These are phyloP conservation scores for Drosophila yakuba DNA, from an alignment of 1,140 invertebrate genomes.

Conservation along the genomic window DNA sequence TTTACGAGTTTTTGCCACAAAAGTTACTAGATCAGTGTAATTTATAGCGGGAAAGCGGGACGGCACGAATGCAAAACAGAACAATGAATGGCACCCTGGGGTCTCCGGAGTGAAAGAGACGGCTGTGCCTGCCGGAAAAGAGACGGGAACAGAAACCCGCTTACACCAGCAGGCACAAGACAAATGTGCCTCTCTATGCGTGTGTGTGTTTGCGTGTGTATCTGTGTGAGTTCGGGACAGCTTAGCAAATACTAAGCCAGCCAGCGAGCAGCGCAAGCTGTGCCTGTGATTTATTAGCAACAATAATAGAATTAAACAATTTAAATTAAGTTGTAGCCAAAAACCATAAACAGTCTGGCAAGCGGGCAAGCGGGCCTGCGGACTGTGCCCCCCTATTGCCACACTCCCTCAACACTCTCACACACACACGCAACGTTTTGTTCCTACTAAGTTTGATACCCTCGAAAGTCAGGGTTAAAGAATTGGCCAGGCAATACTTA, in stretches of 20 bases:
- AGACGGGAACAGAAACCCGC: slow-evolving; percentile 47
- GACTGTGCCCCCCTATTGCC: not conserved
- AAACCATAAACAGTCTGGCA: slow-evolving; percentile 80
- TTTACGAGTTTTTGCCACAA: slow-evolving; percentile 47
- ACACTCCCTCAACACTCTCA: not conserved
- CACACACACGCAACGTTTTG: slow-evolving; percentile 35
- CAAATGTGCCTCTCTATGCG: slow-evolving; percentile 53
- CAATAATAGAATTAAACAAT: slow-evolving; percentile 85
- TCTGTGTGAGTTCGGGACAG: slow-evolving; percentile 40
- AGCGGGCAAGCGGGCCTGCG: slow-evolving; percentile 6
- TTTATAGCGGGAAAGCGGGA: slow-evolving; percentile 53
- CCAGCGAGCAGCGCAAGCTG: slow-evolving; percentile 72
- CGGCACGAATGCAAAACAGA: slow-evolving; percentile 39
- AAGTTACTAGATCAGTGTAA: slow-evolving; percentile 62
- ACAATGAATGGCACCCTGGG: slow-evolving; percentile 44
- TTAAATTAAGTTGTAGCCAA: slow-evolving; percentile 84
- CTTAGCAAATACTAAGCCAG: slow-evolving; percentile 79
- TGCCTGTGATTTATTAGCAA: slow-evolving; percentile 84
- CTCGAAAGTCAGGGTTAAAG: not conserved
- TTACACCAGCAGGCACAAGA: slow-evolving; percentile 66
- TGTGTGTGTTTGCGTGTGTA: slow-evolving; percentile 19
- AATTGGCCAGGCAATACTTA: too few species aligned
- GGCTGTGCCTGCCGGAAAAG: not conserved
- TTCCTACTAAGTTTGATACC: slow-evolving; percentile 19
- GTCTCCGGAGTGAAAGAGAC: slow-evolving; percentile 12